Percentiles rank a stretch among this genome's conserved stretches.
phyloP scores from a whole-genome alignment of 2,888 invertebrate genomes.

The Nomada fucata region DNA sequence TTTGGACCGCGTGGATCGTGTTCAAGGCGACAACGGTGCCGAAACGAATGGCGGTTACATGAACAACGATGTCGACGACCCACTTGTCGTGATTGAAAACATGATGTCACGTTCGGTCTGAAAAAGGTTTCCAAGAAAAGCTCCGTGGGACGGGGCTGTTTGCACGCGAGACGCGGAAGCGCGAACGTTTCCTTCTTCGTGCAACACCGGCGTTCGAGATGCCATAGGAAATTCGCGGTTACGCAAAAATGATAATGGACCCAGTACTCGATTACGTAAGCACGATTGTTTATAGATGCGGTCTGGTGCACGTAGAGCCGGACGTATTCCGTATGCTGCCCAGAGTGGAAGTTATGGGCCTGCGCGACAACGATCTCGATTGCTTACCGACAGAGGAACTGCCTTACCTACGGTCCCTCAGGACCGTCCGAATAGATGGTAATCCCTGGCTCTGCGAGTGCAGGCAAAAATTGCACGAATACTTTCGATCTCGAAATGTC shows the following conservation, averaged over 20 bases:
- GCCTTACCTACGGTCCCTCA: constrained; percentile 60
- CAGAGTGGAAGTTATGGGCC: constrained; percentile 70
- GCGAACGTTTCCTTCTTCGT: constrained; percentile 28
- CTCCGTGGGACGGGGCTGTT: constrained; percentile 35
- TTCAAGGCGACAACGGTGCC: neutral
- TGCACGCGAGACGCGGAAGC: constrained; percentile 45
- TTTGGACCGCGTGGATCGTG: neutral
- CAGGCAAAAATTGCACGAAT: constrained; percentile 60
- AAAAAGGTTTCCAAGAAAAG: constrained; percentile 31
- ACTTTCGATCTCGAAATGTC: constrained; percentile 63
- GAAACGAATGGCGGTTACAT: constrained; percentile 19
- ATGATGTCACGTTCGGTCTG: constrained; percentile 40
- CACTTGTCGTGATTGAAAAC: constrained; percentile 32
- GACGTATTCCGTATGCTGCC: constrained; percentile 65
- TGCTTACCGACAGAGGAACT: constrained; percentile 74
- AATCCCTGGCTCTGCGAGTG: constrained; percentile 79
- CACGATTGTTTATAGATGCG: constrained; percentile 58
- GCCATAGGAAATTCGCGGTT: constrained; percentile 23
- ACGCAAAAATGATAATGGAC: constrained; percentile 44
- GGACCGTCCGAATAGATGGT: constrained; percentile 69
- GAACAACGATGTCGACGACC: constrained; percentile 55
- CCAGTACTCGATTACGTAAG: neutral
- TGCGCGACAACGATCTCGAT: constrained; percentile 77
- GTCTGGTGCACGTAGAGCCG: constrained; percentile 71
- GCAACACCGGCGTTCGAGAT: constrained; percentile 8